Evolutionary conservation across 2,888 invertebrate genomes (phyloP), one percentile per base, ranked within the genome.

Genomic region (Gymnosoma rotundatum): DNA sequence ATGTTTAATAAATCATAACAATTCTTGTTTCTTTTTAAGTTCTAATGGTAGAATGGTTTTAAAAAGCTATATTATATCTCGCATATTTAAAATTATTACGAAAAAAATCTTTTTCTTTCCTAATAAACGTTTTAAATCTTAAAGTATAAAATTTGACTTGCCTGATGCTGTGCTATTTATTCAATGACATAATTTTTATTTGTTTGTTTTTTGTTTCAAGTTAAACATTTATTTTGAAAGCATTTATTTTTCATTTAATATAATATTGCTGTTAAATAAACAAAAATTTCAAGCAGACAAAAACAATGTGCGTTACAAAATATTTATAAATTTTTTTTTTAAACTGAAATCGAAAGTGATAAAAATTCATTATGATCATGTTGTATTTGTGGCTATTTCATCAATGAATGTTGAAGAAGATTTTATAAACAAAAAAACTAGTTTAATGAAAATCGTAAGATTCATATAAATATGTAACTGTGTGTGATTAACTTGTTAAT

Each of bases 401-500:
- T 64, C 63, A 78, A 72, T 78, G 78, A 69, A 72, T 72, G 48
- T n/a, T 48, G 45, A 42, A 56, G 64, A 78, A 58, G 63, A 45
- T 72, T 38, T 60, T 14, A 52, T 21, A 50, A 61, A 67, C 60
- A 50, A 38, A 52, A 42, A 72, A 79, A 79, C 79, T 67, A 66
- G 79, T 79, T 79, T 79, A 73, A 48, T 12, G 38, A 72, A 64
- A 56, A 64, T 42, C 32, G 21, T 60, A 36, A 52, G 45, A 67
- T 38, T 72, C 74, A 67, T 67, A n/a, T 78, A 78, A 80, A 48
- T 54, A 10, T 38, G 45, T 69, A 9, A 20, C 18, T n/a, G 48
- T n/a, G 10, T 16, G 14, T 1, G 20, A 69, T 79, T 61, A 79
- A 78, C 73, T 76, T 79, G 72, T 84, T 76, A 81, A 78, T 80